These are phyloP conservation scores for Aphelinus atriplicis DNA, from an alignment of 1,140 invertebrate species.

Conservation along the genomic window DNA sequence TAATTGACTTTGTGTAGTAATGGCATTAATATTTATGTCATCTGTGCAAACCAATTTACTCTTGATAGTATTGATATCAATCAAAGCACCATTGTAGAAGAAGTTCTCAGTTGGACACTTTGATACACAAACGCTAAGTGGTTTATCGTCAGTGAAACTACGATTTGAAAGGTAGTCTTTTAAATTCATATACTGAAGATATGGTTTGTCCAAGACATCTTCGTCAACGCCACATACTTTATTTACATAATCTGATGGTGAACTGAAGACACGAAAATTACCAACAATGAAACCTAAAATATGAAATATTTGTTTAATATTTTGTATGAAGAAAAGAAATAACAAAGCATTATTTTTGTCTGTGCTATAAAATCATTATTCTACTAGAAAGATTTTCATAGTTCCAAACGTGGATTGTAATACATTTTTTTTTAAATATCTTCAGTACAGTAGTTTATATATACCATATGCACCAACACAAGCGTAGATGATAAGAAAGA, in stretches of 20 bases:
- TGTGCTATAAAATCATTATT: no score
- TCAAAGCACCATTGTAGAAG: constrained; percentile 18
- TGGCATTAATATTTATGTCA: constrained; percentile 62
- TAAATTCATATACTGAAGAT: constrained; percentile 87
- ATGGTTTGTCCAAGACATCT: constrained; percentile 73
- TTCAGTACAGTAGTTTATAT: neutral
- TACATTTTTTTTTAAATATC: no score
- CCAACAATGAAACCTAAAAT: constrained; percentile 8
- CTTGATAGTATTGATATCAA: constrained; percentile 50
- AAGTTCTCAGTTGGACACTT: constrained; percentile 74
- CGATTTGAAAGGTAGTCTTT: constrained; percentile 71
- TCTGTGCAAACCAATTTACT: constrained; percentile 75
- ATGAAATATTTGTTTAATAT: neutral
- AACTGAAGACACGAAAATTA: neutral
- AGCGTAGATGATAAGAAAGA: constrained; percentile 2
- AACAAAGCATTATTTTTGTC: no score
- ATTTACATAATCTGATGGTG: constrained; percentile 79
- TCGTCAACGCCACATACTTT: constrained; percentile 80
- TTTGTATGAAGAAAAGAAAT: no score
- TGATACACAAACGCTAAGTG: constrained; percentile 86
- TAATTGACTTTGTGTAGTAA: constrained; percentile 44
- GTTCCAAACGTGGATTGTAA: no score
- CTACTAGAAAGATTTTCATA: no score
- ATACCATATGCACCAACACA: constrained; percentile 5
- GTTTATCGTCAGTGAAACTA: constrained; percentile 74